These are phyloP conservation scores for Butorides virescens DNA, from an alignment of 2,113 vertebrate genomes.

Conservation along the genomic window DNA sequence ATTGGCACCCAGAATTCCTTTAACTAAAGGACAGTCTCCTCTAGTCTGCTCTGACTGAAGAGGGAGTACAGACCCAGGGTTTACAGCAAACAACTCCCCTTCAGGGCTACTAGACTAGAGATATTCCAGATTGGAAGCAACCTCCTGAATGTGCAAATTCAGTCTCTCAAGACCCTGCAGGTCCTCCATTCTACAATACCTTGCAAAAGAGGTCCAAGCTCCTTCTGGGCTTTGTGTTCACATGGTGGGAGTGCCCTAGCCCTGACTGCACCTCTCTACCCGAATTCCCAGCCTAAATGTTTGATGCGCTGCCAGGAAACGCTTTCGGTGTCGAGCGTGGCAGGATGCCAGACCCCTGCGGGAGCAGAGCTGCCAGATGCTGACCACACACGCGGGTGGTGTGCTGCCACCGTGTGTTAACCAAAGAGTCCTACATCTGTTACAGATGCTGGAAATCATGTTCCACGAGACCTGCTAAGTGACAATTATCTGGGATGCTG, in stretches of 20 bases:
- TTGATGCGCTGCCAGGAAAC: neutral
- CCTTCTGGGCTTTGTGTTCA: neutral
- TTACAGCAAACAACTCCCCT: neutral
- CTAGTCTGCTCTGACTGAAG: neutral
- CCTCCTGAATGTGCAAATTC: neutral
- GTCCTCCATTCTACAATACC: neutral
- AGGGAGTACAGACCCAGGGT: neutral
- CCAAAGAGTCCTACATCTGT: neutral
- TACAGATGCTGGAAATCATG: neutral
- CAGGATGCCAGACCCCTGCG: neutral
- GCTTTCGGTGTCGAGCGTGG: neutral
- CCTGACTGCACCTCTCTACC: neutral
- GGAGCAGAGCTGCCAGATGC: neutral
- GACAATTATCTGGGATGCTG: neutral
- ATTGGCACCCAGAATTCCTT: accelerated
- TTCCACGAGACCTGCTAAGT: neutral
- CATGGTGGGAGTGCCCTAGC: neutral
- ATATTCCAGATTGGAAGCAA: neutral
- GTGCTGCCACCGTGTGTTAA: accelerated
- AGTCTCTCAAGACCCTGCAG: neutral
- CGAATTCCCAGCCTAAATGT: neutral
- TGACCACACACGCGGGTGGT: neutral
- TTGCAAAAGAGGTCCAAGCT: neutral
- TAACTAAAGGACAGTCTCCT: neutral
- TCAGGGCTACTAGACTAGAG: neutral